Percentiles rank a stretch among this genome's conserved stretches.
phyloP scores from a whole-genome alignment of 2,888 invertebrate species.

The Sarcophaga rosellei region DNA sequence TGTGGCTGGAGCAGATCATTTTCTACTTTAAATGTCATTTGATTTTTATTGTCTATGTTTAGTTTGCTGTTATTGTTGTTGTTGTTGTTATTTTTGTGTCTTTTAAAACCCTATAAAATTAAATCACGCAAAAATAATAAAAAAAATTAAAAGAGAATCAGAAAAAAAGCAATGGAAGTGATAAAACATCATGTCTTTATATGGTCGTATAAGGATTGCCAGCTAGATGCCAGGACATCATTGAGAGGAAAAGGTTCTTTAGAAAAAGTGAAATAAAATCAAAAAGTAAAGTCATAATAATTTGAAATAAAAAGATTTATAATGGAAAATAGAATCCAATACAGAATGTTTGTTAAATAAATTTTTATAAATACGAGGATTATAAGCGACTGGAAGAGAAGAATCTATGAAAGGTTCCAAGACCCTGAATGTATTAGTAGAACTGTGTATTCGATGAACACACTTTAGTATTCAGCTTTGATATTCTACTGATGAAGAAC shows the following conservation, averaged over 20 bases:
- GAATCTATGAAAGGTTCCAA: too few relatives aligned
- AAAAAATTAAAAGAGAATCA: conserved; percentile 24
- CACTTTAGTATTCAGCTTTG: too few relatives aligned
- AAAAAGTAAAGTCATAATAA: background rate
- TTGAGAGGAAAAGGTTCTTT: background rate
- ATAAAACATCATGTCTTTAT: background rate
- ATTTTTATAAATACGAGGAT: too few relatives aligned
- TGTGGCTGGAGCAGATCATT: conserved; percentile 34
- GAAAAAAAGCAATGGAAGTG: background rate
- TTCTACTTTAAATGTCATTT: conserved; percentile 59
- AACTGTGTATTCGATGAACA: too few relatives aligned
- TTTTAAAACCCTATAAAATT: conserved; percentile 49
- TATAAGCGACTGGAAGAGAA: too few relatives aligned
- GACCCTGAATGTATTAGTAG: too few relatives aligned
- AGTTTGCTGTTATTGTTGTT: background rate
- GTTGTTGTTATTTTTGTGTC: conserved; percentile 9
- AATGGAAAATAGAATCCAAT: too few relatives aligned
- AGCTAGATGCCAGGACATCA: background rate
- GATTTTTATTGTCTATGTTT: conserved; percentile 58
- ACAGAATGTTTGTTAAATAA: too few relatives aligned
- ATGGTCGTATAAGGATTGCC: background rate
- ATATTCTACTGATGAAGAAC: too few relatives aligned
- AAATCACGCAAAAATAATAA: conserved; percentile 54
- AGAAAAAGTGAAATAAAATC: conserved; percentile 24
- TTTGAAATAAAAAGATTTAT: too few relatives aligned